These are phyloP conservation scores for Telenomus remus DNA, from an alignment of 1,140 invertebrate species.

Conservation along the genomic window DNA sequence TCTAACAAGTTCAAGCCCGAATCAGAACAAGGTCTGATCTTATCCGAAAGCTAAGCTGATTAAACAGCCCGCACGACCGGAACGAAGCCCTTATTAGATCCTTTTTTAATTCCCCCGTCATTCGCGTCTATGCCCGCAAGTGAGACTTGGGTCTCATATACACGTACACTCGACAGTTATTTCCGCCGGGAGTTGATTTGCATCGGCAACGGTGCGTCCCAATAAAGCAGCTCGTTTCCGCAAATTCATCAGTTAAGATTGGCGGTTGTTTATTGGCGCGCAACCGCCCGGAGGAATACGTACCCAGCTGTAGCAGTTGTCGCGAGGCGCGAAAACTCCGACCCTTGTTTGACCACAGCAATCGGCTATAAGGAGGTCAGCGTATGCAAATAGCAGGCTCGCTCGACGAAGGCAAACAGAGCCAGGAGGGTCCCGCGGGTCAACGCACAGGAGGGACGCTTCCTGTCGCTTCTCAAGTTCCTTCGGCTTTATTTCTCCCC, in stretches of 20 bases:
- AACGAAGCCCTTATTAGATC: constrained; percentile 4
- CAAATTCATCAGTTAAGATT: constrained; percentile 40
- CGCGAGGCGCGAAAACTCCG: constrained; percentile 32
- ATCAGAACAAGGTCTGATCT: constrained; percentile 11
- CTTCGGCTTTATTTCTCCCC: constrained; percentile 15
- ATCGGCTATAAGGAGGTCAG: constrained; percentile 67
- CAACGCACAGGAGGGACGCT: constrained; percentile 61
- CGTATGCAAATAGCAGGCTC: constrained; percentile 68
- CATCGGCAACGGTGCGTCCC: constrained; percentile 13
- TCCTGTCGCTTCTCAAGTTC: constrained; percentile 15
- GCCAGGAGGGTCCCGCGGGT: constrained; percentile 65
- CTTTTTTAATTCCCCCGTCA: constrained; percentile 4
- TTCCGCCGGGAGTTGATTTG: constrained; percentile 45
- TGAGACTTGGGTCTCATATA: background rate
- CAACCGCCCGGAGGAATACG: constrained; percentile 24
- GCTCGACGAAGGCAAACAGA: constrained; percentile 19
- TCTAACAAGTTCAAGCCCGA: constrained; percentile 4
- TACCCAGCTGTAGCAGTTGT: constrained; percentile 30
- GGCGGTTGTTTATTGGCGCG: constrained; percentile 37
- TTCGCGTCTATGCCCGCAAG: background rate
- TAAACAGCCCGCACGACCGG: constrained; percentile 10
- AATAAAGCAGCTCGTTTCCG: constrained; percentile 29
- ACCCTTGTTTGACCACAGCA: constrained; percentile 66
- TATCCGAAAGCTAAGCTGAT: constrained; percentile 24
- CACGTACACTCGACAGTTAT: constrained; percentile 22